Conservation (phyloP, 2,113 vertebrate species). For the Leptosomus discolor region DNA sequence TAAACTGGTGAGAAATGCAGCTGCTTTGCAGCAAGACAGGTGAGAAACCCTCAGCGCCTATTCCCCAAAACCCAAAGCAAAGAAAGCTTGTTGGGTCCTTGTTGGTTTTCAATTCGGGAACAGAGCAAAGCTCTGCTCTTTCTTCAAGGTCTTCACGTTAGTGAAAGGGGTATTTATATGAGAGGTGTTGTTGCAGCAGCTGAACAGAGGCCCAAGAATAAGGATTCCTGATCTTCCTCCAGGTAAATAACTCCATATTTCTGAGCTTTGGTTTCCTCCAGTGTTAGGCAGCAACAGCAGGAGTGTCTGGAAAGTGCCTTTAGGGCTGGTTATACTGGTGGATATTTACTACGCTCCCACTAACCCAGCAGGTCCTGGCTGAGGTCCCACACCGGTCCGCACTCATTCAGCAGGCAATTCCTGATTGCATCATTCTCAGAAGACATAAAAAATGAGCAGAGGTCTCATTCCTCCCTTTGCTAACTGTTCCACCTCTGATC, state of each 20-base stretch:
- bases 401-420: neutral
- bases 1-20: neutral
- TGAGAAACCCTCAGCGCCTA: neutral
- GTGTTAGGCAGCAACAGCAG: neutral
- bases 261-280: neutral
- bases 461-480: neutral
- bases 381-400: accelerated
- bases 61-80: neutral
- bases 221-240: neutral
- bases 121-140: neutral
- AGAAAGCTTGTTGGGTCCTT: neutral
- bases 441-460: neutral
- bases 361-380: neutral
- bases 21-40: neutral
- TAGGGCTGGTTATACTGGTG: neutral
- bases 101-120: accelerated
- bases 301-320: neutral
- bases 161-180: neutral
- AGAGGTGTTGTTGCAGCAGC: neutral
- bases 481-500: neutral
- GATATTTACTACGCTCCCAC: neutral
- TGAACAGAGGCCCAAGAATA: neutral
- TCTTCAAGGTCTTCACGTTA: neutral
- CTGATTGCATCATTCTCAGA: neutral
- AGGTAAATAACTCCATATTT: neutral